Evolutionary conservation across 1,140 invertebrate genomes (phyloP).

Genomic region (Cotesia typhae): DNA sequence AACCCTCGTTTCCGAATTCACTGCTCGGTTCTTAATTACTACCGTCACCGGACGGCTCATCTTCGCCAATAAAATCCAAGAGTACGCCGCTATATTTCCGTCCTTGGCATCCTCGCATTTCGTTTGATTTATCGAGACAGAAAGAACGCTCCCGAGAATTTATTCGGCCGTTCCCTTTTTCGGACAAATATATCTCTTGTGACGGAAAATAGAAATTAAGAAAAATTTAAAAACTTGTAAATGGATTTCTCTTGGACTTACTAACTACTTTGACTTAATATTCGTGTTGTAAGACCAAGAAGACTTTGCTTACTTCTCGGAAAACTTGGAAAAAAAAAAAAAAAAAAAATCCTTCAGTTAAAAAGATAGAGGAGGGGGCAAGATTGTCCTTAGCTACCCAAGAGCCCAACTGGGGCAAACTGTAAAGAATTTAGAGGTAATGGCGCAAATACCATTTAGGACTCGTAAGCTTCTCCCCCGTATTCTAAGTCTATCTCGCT

Average conservation of each 20-base stretch:
- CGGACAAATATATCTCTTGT: background rate
- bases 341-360: background rate
- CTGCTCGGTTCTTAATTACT: slow-evolving; percentile 54
- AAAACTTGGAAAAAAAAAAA: slow-evolving; percentile 7
- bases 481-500: no score
- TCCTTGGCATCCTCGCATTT: background rate
- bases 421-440: slow-evolving; percentile 43
- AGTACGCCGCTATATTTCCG: slow-evolving; percentile 51
- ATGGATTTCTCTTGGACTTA: slow-evolving; percentile 6
- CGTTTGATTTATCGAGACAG: slow-evolving; percentile 31
- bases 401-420: slow-evolving; percentile 22
- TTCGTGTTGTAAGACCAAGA: slow-evolving; percentile 3
- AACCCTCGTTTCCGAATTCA: slow-evolving; percentile 56
- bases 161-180: slow-evolving; percentile 20
- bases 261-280: slow-evolving; percentile 15
- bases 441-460: slow-evolving; percentile 45
- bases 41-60: slow-evolving; percentile 50
- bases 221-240: slow-evolving; percentile 11
- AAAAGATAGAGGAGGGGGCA: slow-evolving; percentile 5
- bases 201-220: slow-evolving; percentile 3
- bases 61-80: slow-evolving; percentile 44
- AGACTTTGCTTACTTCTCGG: slow-evolving; percentile 2
- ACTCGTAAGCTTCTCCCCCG: slow-evolving; percentile 31
- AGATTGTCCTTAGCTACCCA: slow-evolving; percentile 22
- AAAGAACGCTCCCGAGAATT: slow-evolving; percentile 26